Conservation (phyloP, 2,113 vertebrate genomes). For the Stictonetta naevosa region DNA sequence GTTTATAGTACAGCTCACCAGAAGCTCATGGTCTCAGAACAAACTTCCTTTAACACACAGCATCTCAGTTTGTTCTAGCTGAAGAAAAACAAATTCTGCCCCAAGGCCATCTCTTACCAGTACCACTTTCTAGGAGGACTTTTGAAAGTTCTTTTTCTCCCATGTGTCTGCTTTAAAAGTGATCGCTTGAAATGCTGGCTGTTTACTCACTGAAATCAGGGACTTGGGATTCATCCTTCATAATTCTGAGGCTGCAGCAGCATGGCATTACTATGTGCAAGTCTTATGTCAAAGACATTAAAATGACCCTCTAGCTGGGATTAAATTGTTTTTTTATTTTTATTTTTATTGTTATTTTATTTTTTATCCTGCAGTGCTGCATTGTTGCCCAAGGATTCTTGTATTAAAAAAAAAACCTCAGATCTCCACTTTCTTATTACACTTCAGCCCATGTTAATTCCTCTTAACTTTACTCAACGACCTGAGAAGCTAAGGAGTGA, state of each 20-base stretch:
- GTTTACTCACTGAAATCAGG: not conserved
- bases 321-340: not conserved
- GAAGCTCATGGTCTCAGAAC: not conserved
- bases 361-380: not conserved
- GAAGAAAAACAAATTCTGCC: not conserved
- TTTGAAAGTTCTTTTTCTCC: not conserved
- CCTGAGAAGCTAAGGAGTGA: not conserved
- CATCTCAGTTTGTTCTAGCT: not conserved
- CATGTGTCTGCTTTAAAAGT: not conserved
- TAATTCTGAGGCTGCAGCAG: not conserved
- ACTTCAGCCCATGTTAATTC: not conserved
- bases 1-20: not conserved
- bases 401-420: not conserved
- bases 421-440: not conserved
- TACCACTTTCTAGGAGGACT: not conserved
- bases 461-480: not conserved
- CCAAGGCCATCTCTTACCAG: not conserved
- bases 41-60: not conserved
- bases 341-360: not conserved
- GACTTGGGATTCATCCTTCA: not conserved
- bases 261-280: fast-evolving
- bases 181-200: not conserved
- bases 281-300: not conserved
- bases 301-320: not conserved
- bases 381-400: not conserved